Evolutionary conservation across 2,888 invertebrate genomes (phyloP).

Genomic region (Cerceris rybyensis): DNA sequence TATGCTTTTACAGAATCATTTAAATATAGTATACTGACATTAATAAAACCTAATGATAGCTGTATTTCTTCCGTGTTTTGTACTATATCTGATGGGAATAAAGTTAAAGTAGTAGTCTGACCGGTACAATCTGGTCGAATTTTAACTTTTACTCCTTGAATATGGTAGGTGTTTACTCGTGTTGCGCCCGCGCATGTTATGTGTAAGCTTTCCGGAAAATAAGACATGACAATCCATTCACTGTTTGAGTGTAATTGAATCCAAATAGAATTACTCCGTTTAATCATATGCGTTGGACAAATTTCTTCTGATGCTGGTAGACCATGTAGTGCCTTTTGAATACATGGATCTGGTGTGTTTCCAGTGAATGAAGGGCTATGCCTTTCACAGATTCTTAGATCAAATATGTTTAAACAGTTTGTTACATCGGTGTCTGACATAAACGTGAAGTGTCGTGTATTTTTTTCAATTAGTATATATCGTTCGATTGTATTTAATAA

Average conservation of each 20-base stretch:
- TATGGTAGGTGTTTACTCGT: background rate
- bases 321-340: background rate
- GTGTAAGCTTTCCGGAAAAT: background rate
- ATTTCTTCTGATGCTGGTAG: background rate
- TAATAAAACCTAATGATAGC: too few species aligned
- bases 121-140: too few species aligned
- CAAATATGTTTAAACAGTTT: background rate
- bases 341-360: background rate
- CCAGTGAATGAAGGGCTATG: background rate
- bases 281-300: background rate
- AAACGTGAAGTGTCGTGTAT: background rate
- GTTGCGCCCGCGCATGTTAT: background rate
- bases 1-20: background rate
- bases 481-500: background rate
- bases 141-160: background rate
- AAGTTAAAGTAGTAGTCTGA: too few species aligned
- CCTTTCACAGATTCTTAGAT: background rate
- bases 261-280: background rate
- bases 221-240: background rate
- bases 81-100: too few species aligned
- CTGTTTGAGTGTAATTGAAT: background rate
- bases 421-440: background rate
- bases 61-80: too few species aligned
- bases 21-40: too few species aligned
- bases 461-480: constrained; percentile 7